A percentile compares a stretch with the other conserved stretches of the same genome.
These are phyloP conservation scores for Rhingia rostrata DNA, from an alignment of 2,888 invertebrate species.

Conservation along the genomic window DNA sequence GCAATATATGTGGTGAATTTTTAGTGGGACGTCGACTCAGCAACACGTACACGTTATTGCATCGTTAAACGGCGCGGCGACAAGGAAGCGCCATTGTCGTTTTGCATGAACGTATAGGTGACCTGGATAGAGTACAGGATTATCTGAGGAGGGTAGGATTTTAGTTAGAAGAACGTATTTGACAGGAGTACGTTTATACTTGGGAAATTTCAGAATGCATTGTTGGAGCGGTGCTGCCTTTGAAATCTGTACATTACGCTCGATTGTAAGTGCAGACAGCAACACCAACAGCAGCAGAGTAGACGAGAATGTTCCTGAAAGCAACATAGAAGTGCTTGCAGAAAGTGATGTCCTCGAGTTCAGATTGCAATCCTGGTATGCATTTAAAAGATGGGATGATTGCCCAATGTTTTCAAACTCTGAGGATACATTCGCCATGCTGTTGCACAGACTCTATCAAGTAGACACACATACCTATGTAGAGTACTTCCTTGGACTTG, in stretches of 20 bases:
- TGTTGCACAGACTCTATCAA: too few species aligned
- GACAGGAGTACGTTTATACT: neutral
- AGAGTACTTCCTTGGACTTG: neutral
- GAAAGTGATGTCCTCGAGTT: neutral
- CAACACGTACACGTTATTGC: slow-evolving; percentile 43
- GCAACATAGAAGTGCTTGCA: neutral
- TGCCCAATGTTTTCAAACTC: neutral
- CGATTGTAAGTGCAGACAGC: neutral
- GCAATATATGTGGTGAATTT: slow-evolving; percentile 34
- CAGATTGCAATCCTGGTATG: neutral
- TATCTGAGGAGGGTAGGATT: slow-evolving; percentile 6
- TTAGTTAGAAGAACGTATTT: neutral
- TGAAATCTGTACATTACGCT: neutral
- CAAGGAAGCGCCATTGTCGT: slow-evolving; percentile 56
- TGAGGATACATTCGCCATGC: neutral
- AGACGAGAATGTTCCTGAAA: too few species aligned
- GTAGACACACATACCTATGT: neutral
- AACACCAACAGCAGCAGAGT: neutral
- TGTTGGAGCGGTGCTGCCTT: neutral
- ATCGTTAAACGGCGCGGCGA: slow-evolving; percentile 49
- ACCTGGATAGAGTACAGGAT: slow-evolving; percentile 11
- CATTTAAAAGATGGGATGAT: too few species aligned
- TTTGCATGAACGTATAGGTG: slow-evolving; percentile 7
- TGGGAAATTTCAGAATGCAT: neutral
- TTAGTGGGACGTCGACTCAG: slow-evolving; percentile 11